phyloP scores from a whole-genome alignment of 2,113 vertebrate species.

The Cyanocitta stelleri region DNA sequence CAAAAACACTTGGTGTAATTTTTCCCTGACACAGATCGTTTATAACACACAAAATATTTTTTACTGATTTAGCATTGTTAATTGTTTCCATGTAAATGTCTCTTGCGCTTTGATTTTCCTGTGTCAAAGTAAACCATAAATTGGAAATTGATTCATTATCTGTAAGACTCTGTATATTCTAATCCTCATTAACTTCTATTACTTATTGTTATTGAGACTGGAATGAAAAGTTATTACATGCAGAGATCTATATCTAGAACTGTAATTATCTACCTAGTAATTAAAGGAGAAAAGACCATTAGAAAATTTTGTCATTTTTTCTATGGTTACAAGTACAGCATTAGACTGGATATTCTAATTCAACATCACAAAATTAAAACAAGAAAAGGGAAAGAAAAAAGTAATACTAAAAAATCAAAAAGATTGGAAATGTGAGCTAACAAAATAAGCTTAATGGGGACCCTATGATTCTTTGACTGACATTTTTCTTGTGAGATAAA shows the following conservation, averaged over 20 bases:
- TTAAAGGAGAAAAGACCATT: background rate
- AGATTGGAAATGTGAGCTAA: background rate
- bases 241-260: background rate
- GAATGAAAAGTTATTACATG: background rate
- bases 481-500: background rate
- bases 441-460: background rate
- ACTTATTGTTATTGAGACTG: background rate
- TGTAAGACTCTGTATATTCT: background rate
- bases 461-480: background rate
- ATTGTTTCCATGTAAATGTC: background rate
- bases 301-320: background rate
- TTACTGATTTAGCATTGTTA: background rate
- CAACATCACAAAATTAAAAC: background rate
- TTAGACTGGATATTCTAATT: background rate
- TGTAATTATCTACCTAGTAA: background rate
- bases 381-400: background rate
- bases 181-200: background rate
- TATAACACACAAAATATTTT: background rate
- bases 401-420: background rate
- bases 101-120: background rate
- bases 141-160: background rate
- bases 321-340: background rate
- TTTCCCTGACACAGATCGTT: background rate
- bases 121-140: background rate
- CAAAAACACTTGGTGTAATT: background rate